Evolutionary conservation across 1,140 invertebrate genomes (phyloP), one percentile per base, ranked within the genome.

Genomic region (Drosophila paulistorum): DNA sequence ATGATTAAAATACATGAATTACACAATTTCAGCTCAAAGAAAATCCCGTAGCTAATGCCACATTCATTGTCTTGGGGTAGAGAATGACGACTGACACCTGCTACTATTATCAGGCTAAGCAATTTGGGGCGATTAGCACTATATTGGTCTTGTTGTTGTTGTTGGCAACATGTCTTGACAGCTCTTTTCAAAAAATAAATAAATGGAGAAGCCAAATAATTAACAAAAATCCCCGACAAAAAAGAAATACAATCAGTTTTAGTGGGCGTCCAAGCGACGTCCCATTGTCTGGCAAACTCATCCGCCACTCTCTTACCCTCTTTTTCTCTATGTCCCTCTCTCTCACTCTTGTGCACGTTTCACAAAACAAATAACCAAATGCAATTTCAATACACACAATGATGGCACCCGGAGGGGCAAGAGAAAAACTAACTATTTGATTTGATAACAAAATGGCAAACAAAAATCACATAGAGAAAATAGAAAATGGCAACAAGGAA

Each of bases 361-460:
- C 67, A 59, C 79, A 79, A 68, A 71, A 71, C 67, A 87, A 79
- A 86, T 77, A 74, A 51, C 76, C 65, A 51, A 87, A 73, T 80
- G 74, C 72, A 77, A 80, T 81, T 79, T 76, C 62, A 75, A 72
- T 68, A 63, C 57, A 66, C 60, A 26, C 60, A 61, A 26, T 26
- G 35, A 39, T 41, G 23, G 65, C 14, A 51, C 45, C 45, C 45
- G 17, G 17, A 51, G 37, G 37, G 30, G 17, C 20, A 65, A 17
- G 37, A 42, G 51, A 63, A 70, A 26, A 66, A 66, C 55, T 66
- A 69, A 65, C 69, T 70, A 75, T 85, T 78, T 74, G 74, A 81
- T 77, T 83, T 84, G 81, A 77, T 76, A 84, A 75, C 68, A 81
- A 68, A 81, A 81, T 64, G 62, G 74, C 51, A 68, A 81, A 68